Evolutionary conservation across 1,140 invertebrate species (phyloP), one percentile per base, ranked within the genome.

Genomic region (Papilio xuthus): DNA sequence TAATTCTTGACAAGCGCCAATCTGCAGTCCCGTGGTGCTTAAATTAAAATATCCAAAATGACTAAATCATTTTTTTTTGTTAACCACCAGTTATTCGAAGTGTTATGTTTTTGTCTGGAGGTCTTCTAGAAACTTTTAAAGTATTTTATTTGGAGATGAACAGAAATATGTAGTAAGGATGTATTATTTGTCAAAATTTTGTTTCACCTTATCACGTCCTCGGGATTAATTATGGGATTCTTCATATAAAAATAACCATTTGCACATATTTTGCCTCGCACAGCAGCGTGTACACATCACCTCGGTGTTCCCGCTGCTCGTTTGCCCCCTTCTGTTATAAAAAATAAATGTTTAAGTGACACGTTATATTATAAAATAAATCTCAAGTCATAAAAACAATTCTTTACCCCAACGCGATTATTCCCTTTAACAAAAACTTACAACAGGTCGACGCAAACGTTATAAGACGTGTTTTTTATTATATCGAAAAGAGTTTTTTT

Each of bases 381-480:
- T 63, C 13, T 53, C 18, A 32, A 63, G 28, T 28, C 26, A 26
- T 26, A 12, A 26, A 9, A 60, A 60, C 9, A 9, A 28, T 26
- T 28, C 60, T 63, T 63, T 63, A 28, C 28, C 20, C 23, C 26
- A 63, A 63, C 15, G 28, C 23, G 26, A 63, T 63, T 47, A 72
- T 13, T 47, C 37, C 28, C 41, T 67, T 79, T 63, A 76, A 76
- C 63, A 78, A 81, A 67, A 80, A 70, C 75, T 72, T 71, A 26
- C 32, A 37, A 42, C n/a, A 76, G 28, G 20, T 20, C 42, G 37
- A 63, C 20, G 53, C 44, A 26, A 47, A 18, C 74, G 32, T 76
- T 50, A 75, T 75, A 79, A 73, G 44, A 56, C 67, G 60, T 41
- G 67, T 71, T 78, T 77, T 77, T 76, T 53, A 78, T 56, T 73